Evolutionary conservation across 2,797 vertebrate genomes (phyloP).

Genomic region (Merluccius polli): DNA sequence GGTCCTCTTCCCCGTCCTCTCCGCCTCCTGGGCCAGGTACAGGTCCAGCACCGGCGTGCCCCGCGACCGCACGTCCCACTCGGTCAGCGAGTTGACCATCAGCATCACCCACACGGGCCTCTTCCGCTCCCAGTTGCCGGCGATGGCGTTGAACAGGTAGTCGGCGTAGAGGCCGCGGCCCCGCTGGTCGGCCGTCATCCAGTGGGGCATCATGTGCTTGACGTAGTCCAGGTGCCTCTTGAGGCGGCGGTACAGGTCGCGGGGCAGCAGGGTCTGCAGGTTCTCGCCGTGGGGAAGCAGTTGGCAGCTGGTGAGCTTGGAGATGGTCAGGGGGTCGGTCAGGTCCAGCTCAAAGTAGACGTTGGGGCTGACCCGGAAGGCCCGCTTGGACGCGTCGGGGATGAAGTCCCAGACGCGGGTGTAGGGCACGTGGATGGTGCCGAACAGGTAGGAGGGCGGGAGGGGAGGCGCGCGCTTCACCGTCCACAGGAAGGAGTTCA

Average conservation of each 20-base stretch:
- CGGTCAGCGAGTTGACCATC: conserved; percentile 88
- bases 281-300: conserved; percentile 83
- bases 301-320: conserved; percentile 83
- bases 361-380: conserved; percentile 83
- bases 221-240: conserved; percentile 85
- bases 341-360: conserved; percentile 90
- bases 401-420: conserved; percentile 88
- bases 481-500: conserved; percentile 91
- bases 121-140: conserved; percentile 88
- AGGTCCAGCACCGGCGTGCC: conserved; percentile 85
- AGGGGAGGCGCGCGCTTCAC: conserved; percentile 74
- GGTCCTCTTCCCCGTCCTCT: conserved; percentile 82
- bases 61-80: conserved; percentile 82
- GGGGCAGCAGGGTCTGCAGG: conserved; percentile 83
- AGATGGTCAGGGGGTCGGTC: conserved; percentile 83
- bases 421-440: conserved; percentile 87
- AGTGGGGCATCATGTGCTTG: conserved; percentile 86
- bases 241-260: conserved; percentile 79
- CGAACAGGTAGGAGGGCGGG: conserved; percentile 86
- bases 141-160: conserved; percentile 88
- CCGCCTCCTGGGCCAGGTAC: conserved; percentile 87
- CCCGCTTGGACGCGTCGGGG: conserved; percentile 85
- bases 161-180: conserved; percentile 88
- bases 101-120: conserved; percentile 90
- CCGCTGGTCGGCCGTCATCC: conserved; percentile 87